Conservation (phyloP, 2,113 vertebrate genomes). For the Trematocara unimaculatum region DNA sequence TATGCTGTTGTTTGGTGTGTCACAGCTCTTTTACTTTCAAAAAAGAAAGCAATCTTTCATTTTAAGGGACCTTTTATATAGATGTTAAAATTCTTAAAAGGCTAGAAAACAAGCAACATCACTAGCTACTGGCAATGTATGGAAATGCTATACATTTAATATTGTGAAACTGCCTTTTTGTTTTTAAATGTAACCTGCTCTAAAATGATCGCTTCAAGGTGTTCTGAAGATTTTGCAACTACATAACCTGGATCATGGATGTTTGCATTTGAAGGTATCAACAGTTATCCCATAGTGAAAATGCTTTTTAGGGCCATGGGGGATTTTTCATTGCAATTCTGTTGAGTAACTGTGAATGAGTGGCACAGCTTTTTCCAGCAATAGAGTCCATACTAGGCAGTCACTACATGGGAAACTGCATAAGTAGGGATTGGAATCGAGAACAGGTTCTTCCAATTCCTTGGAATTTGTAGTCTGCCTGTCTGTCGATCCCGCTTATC, state of each 20-base stretch:
- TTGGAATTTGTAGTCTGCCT: not conserved
- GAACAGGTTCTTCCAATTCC: not conserved
- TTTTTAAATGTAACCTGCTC: not conserved
- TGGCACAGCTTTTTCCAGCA: not conserved
- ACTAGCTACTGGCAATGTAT: not conserved
- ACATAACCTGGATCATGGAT: not conserved
- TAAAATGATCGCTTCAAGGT: not conserved
- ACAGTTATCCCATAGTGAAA: not conserved
- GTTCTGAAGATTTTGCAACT: not conserved
- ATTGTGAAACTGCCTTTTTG: not conserved
- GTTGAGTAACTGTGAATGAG: not conserved
- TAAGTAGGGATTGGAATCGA: not conserved
- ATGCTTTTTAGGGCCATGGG: not conserved
- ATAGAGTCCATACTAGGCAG: not conserved
- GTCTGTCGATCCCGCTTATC: not conserved
- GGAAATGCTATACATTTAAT: not conserved
- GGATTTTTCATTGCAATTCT: not conserved
- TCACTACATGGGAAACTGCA: not conserved
- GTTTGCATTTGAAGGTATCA: not conserved
- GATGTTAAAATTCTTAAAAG: not conserved
- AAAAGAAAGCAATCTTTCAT: not conserved
- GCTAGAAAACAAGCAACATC: not conserved
- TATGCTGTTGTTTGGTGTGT: not conserved
- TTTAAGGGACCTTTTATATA: not conserved
- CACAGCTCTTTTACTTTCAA: not conserved